Evolutionary conservation across 2,888 invertebrate genomes (phyloP).

Genomic region (Hetaerina titia): DNA sequence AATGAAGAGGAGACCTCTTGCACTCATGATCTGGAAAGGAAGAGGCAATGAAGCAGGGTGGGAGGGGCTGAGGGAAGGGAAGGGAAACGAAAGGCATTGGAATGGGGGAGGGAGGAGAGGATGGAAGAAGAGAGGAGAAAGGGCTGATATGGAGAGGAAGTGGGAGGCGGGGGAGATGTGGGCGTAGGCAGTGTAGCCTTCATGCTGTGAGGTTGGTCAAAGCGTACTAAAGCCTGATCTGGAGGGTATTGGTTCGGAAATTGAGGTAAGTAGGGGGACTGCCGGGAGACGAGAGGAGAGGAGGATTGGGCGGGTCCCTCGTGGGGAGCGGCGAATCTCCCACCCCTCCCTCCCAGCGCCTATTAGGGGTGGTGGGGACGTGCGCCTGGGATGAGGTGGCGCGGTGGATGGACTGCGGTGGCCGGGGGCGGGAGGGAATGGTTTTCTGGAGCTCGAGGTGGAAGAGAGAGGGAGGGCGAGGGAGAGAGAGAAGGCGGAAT

Average conservation of each 20-base stretch:
- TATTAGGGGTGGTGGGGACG: background rate
- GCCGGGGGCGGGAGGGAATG: background rate
- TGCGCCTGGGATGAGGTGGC: background rate
- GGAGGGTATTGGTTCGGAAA: constrained; percentile 47
- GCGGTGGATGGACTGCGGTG: background rate
- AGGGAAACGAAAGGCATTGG: background rate
- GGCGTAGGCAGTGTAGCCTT: background rate
- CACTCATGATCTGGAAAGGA: background rate
- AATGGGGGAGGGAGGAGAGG: background rate
- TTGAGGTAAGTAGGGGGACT: constrained; percentile 32
- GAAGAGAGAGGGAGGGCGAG: background rate
- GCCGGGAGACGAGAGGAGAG: background rate
- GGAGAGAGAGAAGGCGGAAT: background rate
- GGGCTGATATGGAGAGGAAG: background rate
- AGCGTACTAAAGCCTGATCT: constrained; percentile 36
- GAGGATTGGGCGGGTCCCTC: constrained; percentile 2
- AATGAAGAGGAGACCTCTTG: background rate
- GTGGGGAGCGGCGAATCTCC: too few relatives aligned
- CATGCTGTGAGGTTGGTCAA: constrained; percentile 36
- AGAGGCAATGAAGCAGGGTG: background rate
- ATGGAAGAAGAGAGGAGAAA: background rate
- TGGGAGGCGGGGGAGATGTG: background rate
- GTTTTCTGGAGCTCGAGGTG: background rate
- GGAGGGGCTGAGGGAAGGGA: background rate
- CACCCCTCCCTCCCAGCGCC: too few relatives aligned